A percentile compares a stretch with the other conserved stretches of the same genome.
Evolutionary conservation across 2,888 invertebrate genomes (phyloP).

Genomic region (Caradrina clavipalpis): DNA sequence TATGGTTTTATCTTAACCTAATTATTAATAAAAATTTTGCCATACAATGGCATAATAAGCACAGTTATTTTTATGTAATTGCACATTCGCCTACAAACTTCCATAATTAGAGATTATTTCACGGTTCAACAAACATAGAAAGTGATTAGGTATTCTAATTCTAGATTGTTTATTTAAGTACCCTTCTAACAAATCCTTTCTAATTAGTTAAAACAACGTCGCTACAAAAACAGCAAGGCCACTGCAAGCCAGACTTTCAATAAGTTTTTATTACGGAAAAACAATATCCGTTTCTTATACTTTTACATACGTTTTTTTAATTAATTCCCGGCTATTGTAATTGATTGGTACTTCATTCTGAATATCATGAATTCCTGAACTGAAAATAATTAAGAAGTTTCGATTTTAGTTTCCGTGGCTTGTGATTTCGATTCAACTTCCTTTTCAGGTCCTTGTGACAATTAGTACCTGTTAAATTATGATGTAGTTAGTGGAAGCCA

Average conservation of each 20-base stretch:
- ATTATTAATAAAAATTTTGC: no score
- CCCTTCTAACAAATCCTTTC: slow-evolving; percentile 57
- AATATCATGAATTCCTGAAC: slow-evolving; percentile 10
- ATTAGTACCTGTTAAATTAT: background rate
- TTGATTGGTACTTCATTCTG: background rate
- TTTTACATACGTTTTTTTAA: slow-evolving; percentile 42
- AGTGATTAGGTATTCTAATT: slow-evolving; percentile 34
- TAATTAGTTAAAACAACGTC: slow-evolving; percentile 54
- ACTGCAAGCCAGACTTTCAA: slow-evolving; percentile 61
- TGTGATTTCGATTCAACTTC: background rate
- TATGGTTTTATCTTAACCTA: no score
- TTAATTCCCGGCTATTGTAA: slow-evolving; percentile 38
- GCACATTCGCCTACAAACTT: background rate
- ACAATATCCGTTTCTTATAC: slow-evolving; percentile 62
- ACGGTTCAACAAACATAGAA: slow-evolving; percentile 32
- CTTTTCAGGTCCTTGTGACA: background rate
- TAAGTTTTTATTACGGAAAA: slow-evolving; percentile 68
- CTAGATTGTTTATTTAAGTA: slow-evolving; percentile 29
- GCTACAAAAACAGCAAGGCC: slow-evolving; percentile 66
- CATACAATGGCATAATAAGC: background rate
- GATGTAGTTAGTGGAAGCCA: background rate
- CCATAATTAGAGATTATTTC: slow-evolving; percentile 17
- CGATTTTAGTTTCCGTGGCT: background rate
- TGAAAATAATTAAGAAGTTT: background rate
- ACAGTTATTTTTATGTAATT: background rate